Percentiles rank a stretch among this genome's conserved stretches.
phyloP scores from a whole-genome alignment of 2,113 vertebrate genomes.

The Apteryx mantelli region DNA sequence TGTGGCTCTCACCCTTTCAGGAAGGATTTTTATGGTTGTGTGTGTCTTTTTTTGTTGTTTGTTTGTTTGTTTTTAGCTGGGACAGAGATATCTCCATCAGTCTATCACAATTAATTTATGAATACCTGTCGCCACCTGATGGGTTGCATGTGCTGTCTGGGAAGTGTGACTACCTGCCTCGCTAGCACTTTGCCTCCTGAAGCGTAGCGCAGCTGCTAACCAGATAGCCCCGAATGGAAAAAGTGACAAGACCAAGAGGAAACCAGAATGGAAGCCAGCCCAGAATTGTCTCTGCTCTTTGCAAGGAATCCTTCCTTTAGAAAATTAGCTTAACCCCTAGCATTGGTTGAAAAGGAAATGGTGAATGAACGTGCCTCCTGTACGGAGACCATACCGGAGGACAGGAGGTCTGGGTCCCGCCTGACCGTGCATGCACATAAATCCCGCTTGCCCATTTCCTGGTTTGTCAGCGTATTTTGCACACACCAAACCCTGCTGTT shows the following conservation, averaged over 20 bases:
- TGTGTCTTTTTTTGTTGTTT: not conserved
- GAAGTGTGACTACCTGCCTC: not conserved
- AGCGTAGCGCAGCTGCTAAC: not conserved
- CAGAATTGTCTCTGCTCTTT: not conserved
- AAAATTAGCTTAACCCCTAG: not conserved
- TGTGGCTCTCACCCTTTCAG: fast-evolving
- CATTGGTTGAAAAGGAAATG: no score
- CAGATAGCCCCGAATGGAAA: not conserved
- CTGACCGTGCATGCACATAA: fast-evolving
- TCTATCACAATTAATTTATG: fast-evolving
- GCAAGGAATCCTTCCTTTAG: not conserved
- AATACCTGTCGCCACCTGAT: no score
- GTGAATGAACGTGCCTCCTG: no score
- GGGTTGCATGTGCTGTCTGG: not conserved
- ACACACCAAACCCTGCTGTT: no score
- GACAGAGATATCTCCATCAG: fast-evolving
- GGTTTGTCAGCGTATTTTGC: not conserved
- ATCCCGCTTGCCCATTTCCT: no score
- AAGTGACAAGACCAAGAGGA: not conserved
- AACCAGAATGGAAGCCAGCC: not conserved
- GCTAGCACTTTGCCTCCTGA: not conserved
- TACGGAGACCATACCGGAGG: fast-evolving
- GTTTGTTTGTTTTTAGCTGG: not conserved
- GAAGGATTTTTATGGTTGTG: not conserved
- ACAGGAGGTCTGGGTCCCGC: not conserved